phyloP scores from a whole-genome alignment of 1,140 invertebrate genomes.

The Drosophila nannoptera region DNA sequence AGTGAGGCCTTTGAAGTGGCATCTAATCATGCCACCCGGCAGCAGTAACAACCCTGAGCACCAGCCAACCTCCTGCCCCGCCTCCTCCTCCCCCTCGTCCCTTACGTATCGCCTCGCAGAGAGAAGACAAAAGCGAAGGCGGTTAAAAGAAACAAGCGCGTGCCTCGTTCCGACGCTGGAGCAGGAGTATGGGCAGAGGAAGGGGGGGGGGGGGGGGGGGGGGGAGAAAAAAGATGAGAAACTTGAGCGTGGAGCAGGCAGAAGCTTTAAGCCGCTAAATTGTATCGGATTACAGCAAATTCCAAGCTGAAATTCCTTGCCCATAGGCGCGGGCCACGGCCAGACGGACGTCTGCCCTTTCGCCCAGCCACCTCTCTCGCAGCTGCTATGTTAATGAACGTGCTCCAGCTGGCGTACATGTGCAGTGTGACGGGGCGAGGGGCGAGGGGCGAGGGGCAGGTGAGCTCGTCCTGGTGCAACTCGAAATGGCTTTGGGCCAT shows the following conservation, averaged over 20 bases:
- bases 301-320: constrained; percentile 73
- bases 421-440: not conserved
- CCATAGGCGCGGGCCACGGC: constrained; percentile 47
- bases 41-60: not conserved
- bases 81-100: not conserved
- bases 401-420: constrained; percentile 50
- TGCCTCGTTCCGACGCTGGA: constrained; percentile 42
- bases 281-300: constrained; percentile 77
- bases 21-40: constrained; percentile 56
- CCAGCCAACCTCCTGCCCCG: not conserved
- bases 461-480: constrained; percentile 19
- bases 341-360: not conserved
- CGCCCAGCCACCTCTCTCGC: constrained; percentile 12
- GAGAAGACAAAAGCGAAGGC: constrained; percentile 58
- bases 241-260: constrained; percentile 76
- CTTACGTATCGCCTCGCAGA: not conserved
- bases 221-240: constrained; percentile 60
- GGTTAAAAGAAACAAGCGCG: constrained; percentile 55
- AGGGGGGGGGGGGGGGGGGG: constrained; percentile 32
- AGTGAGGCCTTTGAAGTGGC: constrained; percentile 60
- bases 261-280: constrained; percentile 77
- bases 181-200: not conserved
- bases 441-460: not conserved
- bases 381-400: constrained; percentile 76
- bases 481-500: constrained; percentile 55